These are phyloP conservation scores for Ceratoteleas bidentatus DNA, from an alignment of 1,140 invertebrate species.

Conservation along the genomic window DNA sequence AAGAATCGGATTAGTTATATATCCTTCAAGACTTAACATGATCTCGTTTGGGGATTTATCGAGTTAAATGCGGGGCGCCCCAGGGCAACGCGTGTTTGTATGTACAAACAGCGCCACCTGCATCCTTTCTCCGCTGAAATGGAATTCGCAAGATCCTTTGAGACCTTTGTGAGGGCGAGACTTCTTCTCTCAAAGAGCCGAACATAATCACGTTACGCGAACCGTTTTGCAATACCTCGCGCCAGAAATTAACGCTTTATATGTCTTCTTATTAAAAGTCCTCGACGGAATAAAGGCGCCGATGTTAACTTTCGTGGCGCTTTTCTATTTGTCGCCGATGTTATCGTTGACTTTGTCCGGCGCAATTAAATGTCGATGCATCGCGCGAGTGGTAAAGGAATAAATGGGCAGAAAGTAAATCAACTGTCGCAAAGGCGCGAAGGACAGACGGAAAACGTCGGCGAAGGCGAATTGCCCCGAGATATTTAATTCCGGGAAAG, in stretches of 20 bases:
- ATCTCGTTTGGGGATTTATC: conserved; percentile 32
- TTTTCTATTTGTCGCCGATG: neutral
- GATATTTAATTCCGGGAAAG: conserved; percentile 79
- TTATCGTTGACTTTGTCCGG: neutral
- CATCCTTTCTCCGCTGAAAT: conserved; percentile 58
- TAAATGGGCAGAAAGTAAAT: conserved; percentile 2
- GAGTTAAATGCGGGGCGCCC: conserved; percentile 36
- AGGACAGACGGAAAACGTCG: conserved; percentile 24
- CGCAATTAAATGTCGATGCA: neutral
- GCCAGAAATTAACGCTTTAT: conserved; percentile 55
- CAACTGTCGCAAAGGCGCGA: neutral
- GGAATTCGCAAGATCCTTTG: conserved; percentile 65
- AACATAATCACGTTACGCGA: conserved; percentile 63
- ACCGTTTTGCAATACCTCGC: conserved; percentile 45
- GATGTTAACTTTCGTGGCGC: too few species aligned
- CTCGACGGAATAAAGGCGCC: too few species aligned
- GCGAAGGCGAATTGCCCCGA: conserved; percentile 74
- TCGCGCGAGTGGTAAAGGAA: neutral
- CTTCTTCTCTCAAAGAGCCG: conserved; percentile 52
- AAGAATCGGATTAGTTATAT: conserved; percentile 1
- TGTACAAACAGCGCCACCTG: conserved; percentile 52
- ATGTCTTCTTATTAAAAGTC: conserved; percentile 42
- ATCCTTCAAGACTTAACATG: conserved; percentile 16
- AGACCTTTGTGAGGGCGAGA: conserved; percentile 56
- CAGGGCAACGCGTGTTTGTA: conserved; percentile 54